A percentile compares a stretch with the other conserved stretches of the same genome.
phyloP scores from a whole-genome alignment of 2,888 invertebrate species.

The Philopedon plagiatum region DNA sequence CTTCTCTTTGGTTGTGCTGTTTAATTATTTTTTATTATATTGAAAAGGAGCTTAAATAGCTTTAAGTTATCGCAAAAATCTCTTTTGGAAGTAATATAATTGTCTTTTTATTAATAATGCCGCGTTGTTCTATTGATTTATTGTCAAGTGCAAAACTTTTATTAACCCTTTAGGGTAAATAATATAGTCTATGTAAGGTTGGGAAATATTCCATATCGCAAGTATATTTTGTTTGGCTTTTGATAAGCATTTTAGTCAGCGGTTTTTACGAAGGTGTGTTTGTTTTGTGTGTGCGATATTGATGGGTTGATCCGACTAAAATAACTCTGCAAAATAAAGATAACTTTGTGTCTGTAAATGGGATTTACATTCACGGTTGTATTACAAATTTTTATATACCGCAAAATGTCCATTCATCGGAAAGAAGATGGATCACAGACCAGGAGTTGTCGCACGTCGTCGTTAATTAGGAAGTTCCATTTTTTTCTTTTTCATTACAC shows the following conservation, averaged over 20 bases:
- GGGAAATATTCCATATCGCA: background rate
- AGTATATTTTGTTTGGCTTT: background rate
- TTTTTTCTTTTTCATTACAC: too few species aligned
- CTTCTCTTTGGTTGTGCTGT: background rate
- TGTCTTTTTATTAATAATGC: background rate
- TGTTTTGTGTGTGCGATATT: background rate
- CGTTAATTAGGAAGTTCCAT: too few species aligned
- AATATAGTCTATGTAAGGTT: background rate
- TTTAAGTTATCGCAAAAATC: background rate
- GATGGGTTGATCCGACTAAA: too few species aligned
- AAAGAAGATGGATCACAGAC: too few species aligned
- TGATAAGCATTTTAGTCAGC: background rate
- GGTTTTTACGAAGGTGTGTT: too few species aligned
- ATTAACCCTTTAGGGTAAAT: background rate
- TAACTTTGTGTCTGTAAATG: too few species aligned
- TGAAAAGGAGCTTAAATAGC: background rate
- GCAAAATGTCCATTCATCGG: too few species aligned
- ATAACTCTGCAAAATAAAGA: too few species aligned
- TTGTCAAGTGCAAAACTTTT: background rate
- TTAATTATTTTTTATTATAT: slow-evolving; percentile 3
- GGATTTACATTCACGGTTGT: too few species aligned
- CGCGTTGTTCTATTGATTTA: background rate
- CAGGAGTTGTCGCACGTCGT: too few species aligned
- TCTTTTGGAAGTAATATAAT: background rate
- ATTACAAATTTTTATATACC: too few species aligned